Base-by-base conservation (phyloP, 2,888 invertebrate genomes). In the Helicoverpa assulta region DNA sequence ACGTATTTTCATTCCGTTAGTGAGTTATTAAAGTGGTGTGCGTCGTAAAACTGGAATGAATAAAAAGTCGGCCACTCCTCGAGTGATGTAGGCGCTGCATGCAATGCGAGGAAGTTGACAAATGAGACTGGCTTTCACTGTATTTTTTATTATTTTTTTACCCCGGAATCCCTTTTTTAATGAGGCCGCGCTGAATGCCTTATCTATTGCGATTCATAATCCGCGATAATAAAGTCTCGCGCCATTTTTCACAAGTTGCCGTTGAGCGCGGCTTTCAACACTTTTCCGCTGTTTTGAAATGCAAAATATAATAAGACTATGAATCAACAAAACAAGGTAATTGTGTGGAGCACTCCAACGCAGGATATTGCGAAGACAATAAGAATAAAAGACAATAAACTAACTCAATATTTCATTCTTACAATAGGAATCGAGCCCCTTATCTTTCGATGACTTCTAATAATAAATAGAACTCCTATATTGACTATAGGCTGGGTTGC, bases 21-120 rank as follows among this genome's bases (percentile, higher is more conserved):
- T 69, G 85, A 85, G 85, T 89, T 90, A 92, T 91, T 91, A 91
- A 90, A 92, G 83, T 87, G 85, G 87, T 86, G 86, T 88, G 82
- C 78, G 86, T 83, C 75, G 78, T 84, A 83, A 85, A 89, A 88
- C 86, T 85, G 86, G 85, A 87, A 88, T 89, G 88, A 90, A 90
- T 88, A 88, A 89, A 88, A 92, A 89, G 86, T 90, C 90, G 89
- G 89, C 90, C 91, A 90, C 89, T 90, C 87, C 87, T 88, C 84
- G 81, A 81, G 84, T 86, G 84, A 88, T 86, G 86, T 88, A 87
- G 85, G 85, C 87, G 85, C 85, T 86, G 88, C 91, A 92, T 91
- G 90, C 90, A 85, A 88, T 80, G 88, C 83, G 82, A 86, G 86
- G 85, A 89, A 90, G 89, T 93, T 94, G 93, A 93, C 93, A 94